Percentiles rank a stretch among this genome's conserved stretches.
These are phyloP conservation scores for Norana najaformis DNA, from an alignment of 2,888 invertebrate species.

Conservation along the genomic window DNA sequence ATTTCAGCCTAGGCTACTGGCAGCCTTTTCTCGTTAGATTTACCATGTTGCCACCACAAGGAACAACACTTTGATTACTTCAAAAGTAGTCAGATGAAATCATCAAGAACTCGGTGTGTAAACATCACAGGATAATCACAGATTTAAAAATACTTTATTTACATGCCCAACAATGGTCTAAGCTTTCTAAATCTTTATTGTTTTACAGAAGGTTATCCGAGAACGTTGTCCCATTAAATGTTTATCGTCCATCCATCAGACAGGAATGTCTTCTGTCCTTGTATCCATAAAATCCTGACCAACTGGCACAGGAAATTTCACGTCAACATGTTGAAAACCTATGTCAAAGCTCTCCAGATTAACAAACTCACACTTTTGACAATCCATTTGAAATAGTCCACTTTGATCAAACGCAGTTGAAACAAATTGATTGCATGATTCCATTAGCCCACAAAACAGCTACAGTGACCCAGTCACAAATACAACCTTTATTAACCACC, in stretches of 20 bases:
- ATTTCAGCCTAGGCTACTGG: not conserved
- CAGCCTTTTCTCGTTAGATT: not conserved
- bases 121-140: constrained; percentile 6
- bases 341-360: not conserved
- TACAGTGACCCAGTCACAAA: not conserved
- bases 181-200: not conserved
- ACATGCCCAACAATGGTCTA: not conserved
- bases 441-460: not conserved
- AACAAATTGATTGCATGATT: not conserved
- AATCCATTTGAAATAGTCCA: not conserved
- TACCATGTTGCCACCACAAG: not conserved
- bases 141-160: constrained; percentile 2
- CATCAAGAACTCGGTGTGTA: not conserved
- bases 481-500: not conserved
- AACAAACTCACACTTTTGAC: not conserved
- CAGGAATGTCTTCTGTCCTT: not conserved
- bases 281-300: not conserved
- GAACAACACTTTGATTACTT: not conserved
- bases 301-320: not conserved
- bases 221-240: not conserved
- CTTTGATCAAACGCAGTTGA: not conserved
- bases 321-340: not conserved
- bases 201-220: not conserved
- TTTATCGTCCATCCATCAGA: not conserved
- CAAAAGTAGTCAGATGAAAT: not conserved